Base-by-base conservation (phyloP, 2,888 invertebrate species). In the Rotaria sp. region DNA sequence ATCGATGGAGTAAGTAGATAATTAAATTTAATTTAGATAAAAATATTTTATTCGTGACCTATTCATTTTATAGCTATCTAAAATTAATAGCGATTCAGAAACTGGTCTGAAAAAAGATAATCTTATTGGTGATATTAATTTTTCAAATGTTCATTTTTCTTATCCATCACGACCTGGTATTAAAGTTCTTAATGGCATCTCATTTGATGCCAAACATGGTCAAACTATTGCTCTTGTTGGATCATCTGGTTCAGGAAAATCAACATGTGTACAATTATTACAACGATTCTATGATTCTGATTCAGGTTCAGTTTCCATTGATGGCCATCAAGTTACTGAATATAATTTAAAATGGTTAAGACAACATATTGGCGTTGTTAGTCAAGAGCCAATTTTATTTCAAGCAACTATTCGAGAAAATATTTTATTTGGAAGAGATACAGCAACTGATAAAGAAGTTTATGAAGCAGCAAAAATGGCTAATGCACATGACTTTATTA, bases 311-410 rank as follows among this genome's bases (percentile, higher is more conserved):
- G 88, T 91, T 41, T 89, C 87, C 13, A 85, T 92, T 50, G 92
- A 92, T 88, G 92, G 91, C 7, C 86, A 88, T 45, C 90, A 92
- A 87, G 88, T 92, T 41, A 88, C 88, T n/a, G 88, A 89, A 45
- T 88, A 91, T 55, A 92, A 92, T 87, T 89, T 92, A 10, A 89
- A 89, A 74, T 91, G 90, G 89, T 88, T 92, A 45, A 88, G 92
- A n/a, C 86, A 88, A 41, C 87, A 88, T 26, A 88, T 88, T 41
- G 89, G 88, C 11, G 87, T 89, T 18, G 89, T 89, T 59, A 88
- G 88, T 48, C 92, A 92, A 89, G 92, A 92, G 87, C 92, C 92
- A 10, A 93, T 95, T 21, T 92, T 96, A 10, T 92, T 92, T 88
- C 91, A 90, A 59, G 89, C 89, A 1, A 90, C 92, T n/a, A 92